Base-by-base conservation (phyloP, 2,888 invertebrate genomes). In the Steinernema scapterisci region DNA sequence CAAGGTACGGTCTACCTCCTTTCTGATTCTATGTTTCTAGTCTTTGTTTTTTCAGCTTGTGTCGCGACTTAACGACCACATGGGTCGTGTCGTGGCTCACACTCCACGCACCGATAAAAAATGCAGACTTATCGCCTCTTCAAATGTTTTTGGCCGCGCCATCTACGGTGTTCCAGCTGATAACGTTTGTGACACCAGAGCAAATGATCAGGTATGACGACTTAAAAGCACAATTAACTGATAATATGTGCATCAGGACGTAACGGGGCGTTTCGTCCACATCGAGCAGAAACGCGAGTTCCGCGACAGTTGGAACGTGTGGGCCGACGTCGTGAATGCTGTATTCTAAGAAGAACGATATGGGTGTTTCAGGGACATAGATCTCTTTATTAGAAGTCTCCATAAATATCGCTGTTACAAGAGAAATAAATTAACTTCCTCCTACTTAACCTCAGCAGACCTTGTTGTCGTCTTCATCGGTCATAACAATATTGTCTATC, bases 91-190 rank as follows among this genome's bases (percentile, higher is more conserved):
- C 21, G 70, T 56, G 0, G 77, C 77, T 1, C 72, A 72, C 38
- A 80, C 78, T 2, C 80, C 80, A 23, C 71, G 13, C 52, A 74
- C 45, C 31, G 81, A 80, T 46, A 44, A 48, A 3, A 45, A 21
- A 9, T 82, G 82, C 72, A 73, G 56, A 23, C 75, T 82, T 21
- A 46, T 56, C 11, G 82, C 82, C 7, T 79, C 75, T 9, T 78
- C 79, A 38, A 82, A 82, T 74, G 73, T 83, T n/a, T 82, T 82
- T 54, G 83, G 83, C 1, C 73, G 83, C 11, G 25, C 78, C 19
- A 48, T 83, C 9, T 82, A 82, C 56, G 82, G 82, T 13, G 83
- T 82, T 7, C 75, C 72, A 11, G 54, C 25, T 23, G 54, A 54
- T 1, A 56, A 76, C 6, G 78, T 56, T 13, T 81, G 81, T 73